Conservation (phyloP, 2,888 invertebrate species). For the Calameuta filiformis region DNA sequence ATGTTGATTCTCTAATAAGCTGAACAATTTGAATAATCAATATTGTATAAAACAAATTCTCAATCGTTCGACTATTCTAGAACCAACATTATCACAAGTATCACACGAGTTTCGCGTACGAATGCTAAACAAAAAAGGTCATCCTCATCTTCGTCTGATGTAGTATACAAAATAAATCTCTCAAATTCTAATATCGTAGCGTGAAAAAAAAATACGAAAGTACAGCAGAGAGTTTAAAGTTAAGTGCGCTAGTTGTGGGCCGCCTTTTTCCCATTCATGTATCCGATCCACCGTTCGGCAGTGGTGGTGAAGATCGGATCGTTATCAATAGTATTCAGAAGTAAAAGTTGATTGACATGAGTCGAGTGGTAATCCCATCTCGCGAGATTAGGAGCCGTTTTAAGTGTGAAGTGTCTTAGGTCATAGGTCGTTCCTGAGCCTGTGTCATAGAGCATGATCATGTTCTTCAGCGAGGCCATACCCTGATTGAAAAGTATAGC, state of each 20-base stretch:
- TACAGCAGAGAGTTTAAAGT: neutral
- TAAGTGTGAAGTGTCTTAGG: conserved; percentile 90
- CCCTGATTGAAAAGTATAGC: conserved; percentile 84
- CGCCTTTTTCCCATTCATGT: conserved; percentile 94
- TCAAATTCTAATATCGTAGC: conserved; percentile 1
- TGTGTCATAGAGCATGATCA: conserved; percentile 93
- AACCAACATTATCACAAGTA: neutral
- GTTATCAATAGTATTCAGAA: conserved; percentile 86
- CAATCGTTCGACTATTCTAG: neutral
- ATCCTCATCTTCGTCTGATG: neutral
- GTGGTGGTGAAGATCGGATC: conserved; percentile 85
- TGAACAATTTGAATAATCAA: neutral
- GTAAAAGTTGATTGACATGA: conserved; percentile 94
- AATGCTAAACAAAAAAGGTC: neutral
- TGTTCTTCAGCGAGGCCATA: conserved; percentile 85
- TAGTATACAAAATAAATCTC: neutral
- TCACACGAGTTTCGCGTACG: neutral
- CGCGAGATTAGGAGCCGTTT: conserved; percentile 92
- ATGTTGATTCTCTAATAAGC: neutral
- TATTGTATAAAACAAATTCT: neutral
- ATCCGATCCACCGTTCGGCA: conserved; percentile 93
- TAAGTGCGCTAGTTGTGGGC: conserved; percentile 82
- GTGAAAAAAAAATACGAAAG: conserved; percentile 6
- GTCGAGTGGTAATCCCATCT: conserved; percentile 99
- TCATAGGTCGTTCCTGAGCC: conserved; percentile 97